These are phyloP conservation scores for Aphelenchoides fujianensis DNA, from an alignment of 1,140 invertebrate genomes.

Conservation along the genomic window DNA sequence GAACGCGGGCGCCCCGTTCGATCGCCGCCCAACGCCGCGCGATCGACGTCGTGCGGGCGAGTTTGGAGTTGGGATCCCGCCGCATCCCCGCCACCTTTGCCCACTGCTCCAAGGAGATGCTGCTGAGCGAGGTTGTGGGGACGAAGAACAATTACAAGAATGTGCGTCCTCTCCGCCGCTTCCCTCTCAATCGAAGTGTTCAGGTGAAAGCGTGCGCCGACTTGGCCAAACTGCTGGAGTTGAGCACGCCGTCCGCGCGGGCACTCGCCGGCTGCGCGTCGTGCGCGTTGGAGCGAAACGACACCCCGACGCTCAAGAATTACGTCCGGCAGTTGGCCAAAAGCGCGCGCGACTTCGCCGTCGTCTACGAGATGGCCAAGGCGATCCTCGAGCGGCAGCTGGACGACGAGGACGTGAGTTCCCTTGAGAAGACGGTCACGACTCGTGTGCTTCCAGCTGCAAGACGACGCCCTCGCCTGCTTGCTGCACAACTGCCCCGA, in stretches of 20 bases:
- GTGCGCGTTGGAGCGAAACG: conserved; percentile 2
- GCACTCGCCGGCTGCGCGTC: conserved; percentile 1
- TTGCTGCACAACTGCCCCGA: conserved; percentile 21
- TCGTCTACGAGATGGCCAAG: conserved; percentile 18
- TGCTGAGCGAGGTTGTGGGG: conserved; percentile 7
- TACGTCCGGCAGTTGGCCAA: conserved; percentile 11
- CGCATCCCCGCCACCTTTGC: conserved; percentile 6
- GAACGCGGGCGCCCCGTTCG: neutral
- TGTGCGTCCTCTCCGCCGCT: neutral
- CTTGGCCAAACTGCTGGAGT: conserved; percentile 11
- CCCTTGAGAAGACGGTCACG: neutral
- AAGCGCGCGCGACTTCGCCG: conserved; percentile 15
- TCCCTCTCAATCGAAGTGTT: neutral
- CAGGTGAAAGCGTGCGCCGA: conserved; percentile 15
- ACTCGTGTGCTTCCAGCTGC: neutral
- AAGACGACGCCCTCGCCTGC: conserved; percentile 10
- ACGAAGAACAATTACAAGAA: conserved; percentile 18
- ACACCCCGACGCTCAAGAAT: neutral
- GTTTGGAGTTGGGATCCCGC: conserved; percentile 7
- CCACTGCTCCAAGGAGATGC: conserved; percentile 10
- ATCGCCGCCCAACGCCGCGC: neutral
- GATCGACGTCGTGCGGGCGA: neutral
- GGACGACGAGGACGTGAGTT: conserved; percentile 1
- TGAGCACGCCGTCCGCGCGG: conserved; percentile 3
- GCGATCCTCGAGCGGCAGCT: neutral